Evolutionary conservation across 2,113 vertebrate species (phyloP).

Genomic region (Xiphophorus couchianus): DNA sequence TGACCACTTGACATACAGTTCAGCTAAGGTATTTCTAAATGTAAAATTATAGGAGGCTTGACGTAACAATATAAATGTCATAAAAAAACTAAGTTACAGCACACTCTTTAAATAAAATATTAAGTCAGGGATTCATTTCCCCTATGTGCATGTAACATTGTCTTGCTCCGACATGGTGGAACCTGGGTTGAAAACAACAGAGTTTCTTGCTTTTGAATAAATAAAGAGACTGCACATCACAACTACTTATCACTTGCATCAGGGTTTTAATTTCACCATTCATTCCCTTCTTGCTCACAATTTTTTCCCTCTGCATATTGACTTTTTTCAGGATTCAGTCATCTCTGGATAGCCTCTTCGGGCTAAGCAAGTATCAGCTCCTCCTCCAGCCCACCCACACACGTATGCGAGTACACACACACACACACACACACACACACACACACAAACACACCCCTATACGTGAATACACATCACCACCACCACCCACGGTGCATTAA

Average conservation of each 20-base stretch:
- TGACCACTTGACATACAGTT: too few relatives aligned
- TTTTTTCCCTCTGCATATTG: constrained; percentile 49
- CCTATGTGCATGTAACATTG: background rate
- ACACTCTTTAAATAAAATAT: background rate
- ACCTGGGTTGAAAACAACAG: constrained; percentile 3
- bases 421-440: background rate
- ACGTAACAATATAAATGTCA: constrained; percentile 4
- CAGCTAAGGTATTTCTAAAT: too few relatives aligned
- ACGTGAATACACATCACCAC: constrained; percentile 1
- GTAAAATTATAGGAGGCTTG: too few relatives aligned
- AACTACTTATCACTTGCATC: constrained; percentile 45
- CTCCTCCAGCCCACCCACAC: constrained; percentile 9
- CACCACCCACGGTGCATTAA: constrained; percentile 50
- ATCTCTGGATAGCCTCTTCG: constrained; percentile 56
- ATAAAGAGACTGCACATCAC: constrained; percentile 20
- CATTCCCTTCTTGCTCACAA: constrained; percentile 53
- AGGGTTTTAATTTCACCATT: constrained; percentile 73
- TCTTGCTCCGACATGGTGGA: constrained; percentile 6
- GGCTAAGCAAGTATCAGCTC: constrained; percentile 31
- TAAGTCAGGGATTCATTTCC: background rate
- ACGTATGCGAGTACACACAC: background rate
- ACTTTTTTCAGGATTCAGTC: constrained; percentile 60
- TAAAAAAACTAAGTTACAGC: background rate
- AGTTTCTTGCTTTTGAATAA: background rate
- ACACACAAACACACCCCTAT: background rate